Percentiles rank a stretch among this genome's conserved stretches.
These are phyloP conservation scores for Andinoacara biseriatus DNA, from an alignment of 2,113 vertebrate species.

Conservation along the genomic window DNA sequence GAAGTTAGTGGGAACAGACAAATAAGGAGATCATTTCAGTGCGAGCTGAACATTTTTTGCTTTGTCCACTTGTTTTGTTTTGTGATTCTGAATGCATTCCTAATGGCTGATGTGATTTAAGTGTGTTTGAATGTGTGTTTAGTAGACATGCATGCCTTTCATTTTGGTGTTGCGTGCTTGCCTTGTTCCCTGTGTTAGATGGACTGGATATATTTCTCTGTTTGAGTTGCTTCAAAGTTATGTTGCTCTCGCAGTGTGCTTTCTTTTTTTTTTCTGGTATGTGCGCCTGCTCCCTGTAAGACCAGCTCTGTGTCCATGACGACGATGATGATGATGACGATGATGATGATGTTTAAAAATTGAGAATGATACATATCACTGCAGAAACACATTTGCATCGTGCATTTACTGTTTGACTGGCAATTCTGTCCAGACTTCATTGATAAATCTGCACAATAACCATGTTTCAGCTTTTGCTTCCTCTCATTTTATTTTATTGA, in stretches of 20 bases:
- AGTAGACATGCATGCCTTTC: conserved; percentile 33
- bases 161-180: conserved; percentile 32
- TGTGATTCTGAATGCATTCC: neutral
- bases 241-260: conserved; percentile 11
- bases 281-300: conserved; percentile 26
- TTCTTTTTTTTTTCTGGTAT: conserved; percentile 33
- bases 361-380: neutral
- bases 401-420: neutral
- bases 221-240: conserved; percentile 2
- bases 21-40: conserved; percentile 9
- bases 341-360: conserved; percentile 12
- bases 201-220: neutral
- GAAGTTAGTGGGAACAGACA: conserved; percentile 15
- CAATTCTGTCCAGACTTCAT: neutral
- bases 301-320: neutral
- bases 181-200: neutral
- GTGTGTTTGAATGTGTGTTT: conserved; percentile 17
- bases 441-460: neutral
- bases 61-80: conserved; percentile 20
- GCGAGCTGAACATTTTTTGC: conserved; percentile 3
- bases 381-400: neutral
- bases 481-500: neutral
- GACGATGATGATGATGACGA: conserved; percentile 15
- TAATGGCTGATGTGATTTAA: neutral
- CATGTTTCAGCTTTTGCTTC: neutral